Percentiles rank a stretch among this genome's conserved stretches.
Conservation (phyloP, 2,797 vertebrate species). For the Spinus olivaceus region DNA sequence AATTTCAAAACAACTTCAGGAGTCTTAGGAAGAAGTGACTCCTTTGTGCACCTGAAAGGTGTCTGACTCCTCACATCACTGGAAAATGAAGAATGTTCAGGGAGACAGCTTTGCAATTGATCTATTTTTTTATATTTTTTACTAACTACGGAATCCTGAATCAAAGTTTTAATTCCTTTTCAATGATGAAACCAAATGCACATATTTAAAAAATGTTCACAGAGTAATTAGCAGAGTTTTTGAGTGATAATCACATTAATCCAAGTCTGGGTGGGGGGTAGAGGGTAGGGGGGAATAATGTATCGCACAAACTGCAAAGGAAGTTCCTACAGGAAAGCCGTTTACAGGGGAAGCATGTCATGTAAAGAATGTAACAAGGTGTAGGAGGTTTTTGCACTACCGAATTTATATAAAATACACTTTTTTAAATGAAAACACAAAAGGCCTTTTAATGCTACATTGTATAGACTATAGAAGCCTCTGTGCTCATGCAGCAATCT, state of each 20-base stretch:
- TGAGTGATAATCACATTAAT: background rate
- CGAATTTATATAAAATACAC: conserved; percentile 42
- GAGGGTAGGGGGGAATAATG: background rate
- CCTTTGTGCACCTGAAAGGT: background rate
- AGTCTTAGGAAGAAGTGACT: background rate
- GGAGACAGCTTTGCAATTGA: conserved; percentile 24
- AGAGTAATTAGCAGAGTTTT: background rate
- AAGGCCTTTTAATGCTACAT: conserved; percentile 43
- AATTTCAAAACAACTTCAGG: background rate
- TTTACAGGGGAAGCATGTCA: conserved; percentile 32
- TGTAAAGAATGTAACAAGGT: conserved; percentile 46
- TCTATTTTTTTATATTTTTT: conserved; percentile 54
- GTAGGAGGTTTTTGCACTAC: conserved; percentile 56
- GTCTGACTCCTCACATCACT: background rate
- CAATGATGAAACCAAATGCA: conserved; percentile 2
- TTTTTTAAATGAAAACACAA: conserved; percentile 53
- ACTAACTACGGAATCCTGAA: conserved; percentile 6
- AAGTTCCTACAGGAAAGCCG: conserved; percentile 16
- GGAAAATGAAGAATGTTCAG: conserved; percentile 23
- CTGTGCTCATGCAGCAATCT: background rate
- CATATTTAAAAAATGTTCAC: background rate
- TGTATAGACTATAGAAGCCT: conserved; percentile 30
- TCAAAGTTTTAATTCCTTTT: conserved; percentile 13
- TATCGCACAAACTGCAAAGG: conserved; percentile 45
- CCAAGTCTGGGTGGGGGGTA: background rate